phyloP scores from a whole-genome alignment of 1,140 invertebrate species.

The Lysiphlebus fabarum region DNA sequence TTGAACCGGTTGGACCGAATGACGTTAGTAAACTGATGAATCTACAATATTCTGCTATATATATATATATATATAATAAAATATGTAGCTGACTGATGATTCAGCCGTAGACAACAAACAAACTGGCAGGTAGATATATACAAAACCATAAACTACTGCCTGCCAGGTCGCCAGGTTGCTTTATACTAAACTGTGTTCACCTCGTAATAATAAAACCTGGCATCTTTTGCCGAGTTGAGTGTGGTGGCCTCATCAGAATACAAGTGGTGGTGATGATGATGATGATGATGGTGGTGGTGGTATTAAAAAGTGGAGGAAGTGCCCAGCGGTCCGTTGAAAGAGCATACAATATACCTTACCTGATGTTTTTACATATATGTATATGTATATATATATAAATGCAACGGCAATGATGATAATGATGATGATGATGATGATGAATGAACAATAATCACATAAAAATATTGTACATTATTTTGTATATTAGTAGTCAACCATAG shows the following conservation, averaged over 20 bases:
- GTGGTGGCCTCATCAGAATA: neutral
- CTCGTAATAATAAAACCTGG: too few species aligned
- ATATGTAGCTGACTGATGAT: too few species aligned
- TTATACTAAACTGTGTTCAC: too few species aligned
- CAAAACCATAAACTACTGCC: neutral
- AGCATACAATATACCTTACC: neutral
- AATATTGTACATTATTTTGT: too few species aligned
- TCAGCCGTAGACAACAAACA: constrained; percentile 32
- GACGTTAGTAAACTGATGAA: constrained; percentile 56
- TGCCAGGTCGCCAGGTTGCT: too few species aligned
- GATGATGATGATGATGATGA: too few species aligned
- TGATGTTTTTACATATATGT: too few species aligned
- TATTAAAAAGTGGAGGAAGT: neutral
- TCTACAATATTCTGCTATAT: constrained; percentile 25
- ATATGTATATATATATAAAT: too few species aligned
- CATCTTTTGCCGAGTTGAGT: neutral
- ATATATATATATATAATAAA: too few species aligned
- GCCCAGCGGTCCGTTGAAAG: constrained; percentile 10
- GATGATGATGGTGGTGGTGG: neutral
- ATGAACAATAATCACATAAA: too few species aligned
- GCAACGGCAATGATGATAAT: too few species aligned
- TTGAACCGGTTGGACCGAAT: constrained; percentile 54
- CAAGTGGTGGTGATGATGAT: neutral
- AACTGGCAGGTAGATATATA: constrained; percentile 23
- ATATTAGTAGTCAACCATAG: too few species aligned